phyloP scores from a whole-genome alignment of 2,113 vertebrate species.

The Daubentonia madagascariensis region DNA sequence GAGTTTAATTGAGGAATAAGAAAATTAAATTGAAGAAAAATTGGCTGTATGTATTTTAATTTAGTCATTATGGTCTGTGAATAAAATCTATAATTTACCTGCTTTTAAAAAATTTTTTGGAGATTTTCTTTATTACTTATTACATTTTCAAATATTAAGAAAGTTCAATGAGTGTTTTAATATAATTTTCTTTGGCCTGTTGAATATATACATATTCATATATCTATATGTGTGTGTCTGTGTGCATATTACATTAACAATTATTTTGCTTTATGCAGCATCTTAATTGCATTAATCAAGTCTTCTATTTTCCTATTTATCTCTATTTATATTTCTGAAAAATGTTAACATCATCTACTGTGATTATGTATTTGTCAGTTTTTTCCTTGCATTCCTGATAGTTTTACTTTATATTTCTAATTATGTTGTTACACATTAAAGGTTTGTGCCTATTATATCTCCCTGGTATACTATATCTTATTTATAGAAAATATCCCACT shows the following conservation, averaged over 20 bases:
- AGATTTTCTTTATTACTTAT: background rate
- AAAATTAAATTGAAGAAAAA: background rate
- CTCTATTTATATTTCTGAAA: background rate
- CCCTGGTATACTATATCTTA: background rate
- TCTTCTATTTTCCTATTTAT: background rate
- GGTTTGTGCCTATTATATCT: background rate
- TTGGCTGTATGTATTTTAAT: background rate
- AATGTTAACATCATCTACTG: background rate
- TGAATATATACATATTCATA: background rate
- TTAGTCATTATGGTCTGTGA: background rate
- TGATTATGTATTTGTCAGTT: background rate
- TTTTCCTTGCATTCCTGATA: background rate
- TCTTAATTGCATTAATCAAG: background rate
- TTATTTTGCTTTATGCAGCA: no score
- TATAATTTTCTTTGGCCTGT: background rate
- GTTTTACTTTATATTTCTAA: background rate
- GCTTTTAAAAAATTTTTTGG: background rate
- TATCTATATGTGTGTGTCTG: background rate
- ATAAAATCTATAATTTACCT: background rate
- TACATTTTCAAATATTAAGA: background rate
- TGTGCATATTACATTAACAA: accelerated
- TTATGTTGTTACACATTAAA: background rate
- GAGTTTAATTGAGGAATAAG: background rate
- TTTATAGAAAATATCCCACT: background rate
- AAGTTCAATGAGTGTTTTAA: background rate